These are phyloP conservation scores for Clanis bilineata DNA, from an alignment of 2,888 invertebrate genomes.

Conservation along the genomic window DNA sequence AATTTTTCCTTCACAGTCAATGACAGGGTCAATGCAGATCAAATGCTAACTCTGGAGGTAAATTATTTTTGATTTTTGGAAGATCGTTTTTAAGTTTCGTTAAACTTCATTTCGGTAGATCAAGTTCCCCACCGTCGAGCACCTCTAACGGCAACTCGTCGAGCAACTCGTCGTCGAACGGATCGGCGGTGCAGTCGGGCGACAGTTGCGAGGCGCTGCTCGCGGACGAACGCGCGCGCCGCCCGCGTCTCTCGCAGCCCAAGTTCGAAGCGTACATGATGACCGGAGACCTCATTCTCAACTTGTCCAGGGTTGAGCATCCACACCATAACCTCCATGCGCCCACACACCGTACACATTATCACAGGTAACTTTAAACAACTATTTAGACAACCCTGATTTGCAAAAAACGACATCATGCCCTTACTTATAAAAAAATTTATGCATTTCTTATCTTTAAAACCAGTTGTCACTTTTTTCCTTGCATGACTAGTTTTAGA, in stretches of 20 bases:
- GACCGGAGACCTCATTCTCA: conserved; percentile 98
- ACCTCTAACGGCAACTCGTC: conserved; percentile 71
- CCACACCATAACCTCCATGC: conserved; percentile 80
- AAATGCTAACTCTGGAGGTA: too few relatives aligned
- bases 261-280: conserved; percentile 98
- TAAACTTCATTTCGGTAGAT: conserved; percentile 50
- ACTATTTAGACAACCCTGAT: background rate
- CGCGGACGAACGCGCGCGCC: conserved; percentile 62
- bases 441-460: too few relatives aligned
- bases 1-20: too few relatives aligned
- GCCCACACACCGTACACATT: conserved; percentile 74
- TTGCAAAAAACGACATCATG: background rate
- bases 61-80: too few relatives aligned
- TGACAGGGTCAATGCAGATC: too few relatives aligned
- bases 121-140: conserved; percentile 70
- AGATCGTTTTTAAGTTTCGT: too few relatives aligned
- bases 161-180: conserved; percentile 72
- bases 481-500: too few relatives aligned
- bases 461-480: too few relatives aligned
- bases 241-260: conserved; percentile 63
- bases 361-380: conserved; percentile 57
- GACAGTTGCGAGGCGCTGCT: conserved; percentile 74
- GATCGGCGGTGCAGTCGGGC: conserved; percentile 79
- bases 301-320: conserved; percentile 92
- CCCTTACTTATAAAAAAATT: too few relatives aligned